Conservation (phyloP, 2,113 vertebrate species). For the Mixornis gularis region DNA sequence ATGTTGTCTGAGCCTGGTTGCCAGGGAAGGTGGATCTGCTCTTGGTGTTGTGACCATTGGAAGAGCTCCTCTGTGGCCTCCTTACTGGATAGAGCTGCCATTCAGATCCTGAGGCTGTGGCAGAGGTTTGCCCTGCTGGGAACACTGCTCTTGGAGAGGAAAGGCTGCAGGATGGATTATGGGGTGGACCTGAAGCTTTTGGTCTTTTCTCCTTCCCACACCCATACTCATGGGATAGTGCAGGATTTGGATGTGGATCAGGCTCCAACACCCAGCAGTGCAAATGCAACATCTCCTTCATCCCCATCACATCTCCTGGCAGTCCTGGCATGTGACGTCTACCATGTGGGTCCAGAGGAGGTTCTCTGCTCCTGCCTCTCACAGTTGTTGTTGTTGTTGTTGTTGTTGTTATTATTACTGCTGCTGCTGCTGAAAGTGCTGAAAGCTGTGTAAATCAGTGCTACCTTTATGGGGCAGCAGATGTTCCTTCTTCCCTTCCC, state of each 20-base stretch:
- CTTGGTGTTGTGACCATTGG: not conserved
- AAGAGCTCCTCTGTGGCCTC: not conserved
- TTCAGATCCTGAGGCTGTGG: not conserved
- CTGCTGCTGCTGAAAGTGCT: not conserved
- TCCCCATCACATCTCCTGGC: not conserved
- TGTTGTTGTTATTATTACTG: rapidly evolving
- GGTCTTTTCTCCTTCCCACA: not conserved
- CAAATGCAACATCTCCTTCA: rapidly evolving
- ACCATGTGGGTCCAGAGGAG: not conserved
- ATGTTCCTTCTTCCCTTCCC: not conserved
- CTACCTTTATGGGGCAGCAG: not conserved
- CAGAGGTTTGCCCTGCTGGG: not conserved
- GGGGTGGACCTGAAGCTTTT: not conserved
- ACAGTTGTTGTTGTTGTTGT: rapidly evolving
- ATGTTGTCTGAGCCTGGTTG: not conserved
- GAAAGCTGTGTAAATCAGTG: not conserved
- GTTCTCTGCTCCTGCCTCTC: not conserved
- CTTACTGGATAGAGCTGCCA: not conserved
- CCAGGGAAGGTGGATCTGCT: not conserved
- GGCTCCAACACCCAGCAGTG: not conserved
- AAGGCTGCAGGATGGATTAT: not conserved
- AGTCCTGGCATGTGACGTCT: not conserved
- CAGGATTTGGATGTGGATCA: not conserved
- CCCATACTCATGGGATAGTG: not conserved
- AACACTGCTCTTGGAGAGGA: not conserved